These are phyloP conservation scores for Botia kubotai DNA, from an alignment of 2,797 vertebrate genomes.

Conservation along the genomic window DNA sequence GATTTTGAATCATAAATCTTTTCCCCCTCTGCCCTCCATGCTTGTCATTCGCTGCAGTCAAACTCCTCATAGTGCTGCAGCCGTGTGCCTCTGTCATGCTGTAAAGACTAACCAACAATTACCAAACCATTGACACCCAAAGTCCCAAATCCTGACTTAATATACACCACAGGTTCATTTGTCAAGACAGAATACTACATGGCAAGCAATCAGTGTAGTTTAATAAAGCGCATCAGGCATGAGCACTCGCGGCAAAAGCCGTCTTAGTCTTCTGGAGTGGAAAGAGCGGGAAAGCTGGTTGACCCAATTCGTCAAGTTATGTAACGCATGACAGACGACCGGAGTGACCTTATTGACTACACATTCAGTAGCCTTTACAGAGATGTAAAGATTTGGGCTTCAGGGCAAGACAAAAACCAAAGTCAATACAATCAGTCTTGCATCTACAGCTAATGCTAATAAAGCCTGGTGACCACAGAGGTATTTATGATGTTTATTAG, in stretches of 20 bases:
- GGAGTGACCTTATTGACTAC: slow-evolving; percentile 63
- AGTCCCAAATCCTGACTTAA: slow-evolving; percentile 32
- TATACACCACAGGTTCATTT: neutral
- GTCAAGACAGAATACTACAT: slow-evolving; percentile 12
- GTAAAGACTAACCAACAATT: neutral
- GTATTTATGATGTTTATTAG: neutral
- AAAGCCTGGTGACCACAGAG: neutral
- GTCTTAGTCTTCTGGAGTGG: slow-evolving; percentile 26
- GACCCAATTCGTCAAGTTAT: slow-evolving; percentile 75
- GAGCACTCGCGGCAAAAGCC: slow-evolving; percentile 6
- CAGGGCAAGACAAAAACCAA: slow-evolving; percentile 48
- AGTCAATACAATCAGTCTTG: slow-evolving; percentile 48
- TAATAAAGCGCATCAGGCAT: slow-evolving; percentile 19
- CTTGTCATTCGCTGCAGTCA: neutral
- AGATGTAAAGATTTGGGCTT: slow-evolving; percentile 64
- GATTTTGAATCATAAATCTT: neutral
- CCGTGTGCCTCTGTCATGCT: neutral
- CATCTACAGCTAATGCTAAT: slow-evolving; percentile 4
- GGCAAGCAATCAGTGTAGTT: slow-evolving; percentile 33
- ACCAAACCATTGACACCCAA: slow-evolving; percentile 25
- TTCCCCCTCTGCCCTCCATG: neutral
- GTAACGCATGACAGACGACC: slow-evolving; percentile 62
- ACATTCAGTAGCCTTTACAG: slow-evolving; percentile 55
- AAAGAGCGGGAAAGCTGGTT: slow-evolving; percentile 55
- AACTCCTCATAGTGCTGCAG: neutral